Percentiles rank a stretch among this genome's conserved stretches.
phyloP scores from a whole-genome alignment of 2,888 invertebrate species.

The Acanthosoma haemorrhoidale region DNA sequence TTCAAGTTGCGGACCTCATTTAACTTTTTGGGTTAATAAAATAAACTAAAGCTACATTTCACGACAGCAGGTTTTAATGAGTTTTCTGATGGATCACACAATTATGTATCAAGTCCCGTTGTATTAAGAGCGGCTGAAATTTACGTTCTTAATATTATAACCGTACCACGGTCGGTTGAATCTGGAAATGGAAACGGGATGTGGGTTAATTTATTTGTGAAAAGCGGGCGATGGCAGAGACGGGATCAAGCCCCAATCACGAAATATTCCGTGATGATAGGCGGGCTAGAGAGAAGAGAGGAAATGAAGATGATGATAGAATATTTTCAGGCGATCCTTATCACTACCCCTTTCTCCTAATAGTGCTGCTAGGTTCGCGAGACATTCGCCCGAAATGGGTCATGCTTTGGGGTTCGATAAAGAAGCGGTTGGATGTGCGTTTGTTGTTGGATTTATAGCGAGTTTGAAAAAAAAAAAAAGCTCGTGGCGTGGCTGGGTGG shows the following conservation, averaged over 20 bases:
- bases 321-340: constrained; percentile 5
- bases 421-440: too few species aligned
- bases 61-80: too few species aligned
- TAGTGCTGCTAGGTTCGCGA: neutral
- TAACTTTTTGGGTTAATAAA: too few species aligned
- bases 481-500: neutral
- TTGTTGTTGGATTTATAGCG: neutral
- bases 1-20: too few species aligned
- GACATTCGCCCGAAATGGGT: neutral
- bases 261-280: constrained; percentile 10
- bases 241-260: neutral
- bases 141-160: too few species aligned
- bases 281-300: neutral
- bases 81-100: too few species aligned
- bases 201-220: constrained; percentile 1
- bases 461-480: neutral
- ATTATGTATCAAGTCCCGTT: too few species aligned
- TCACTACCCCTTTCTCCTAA: neutral
- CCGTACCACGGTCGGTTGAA: neutral
- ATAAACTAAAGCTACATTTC: too few species aligned
- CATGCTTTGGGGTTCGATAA: too few species aligned
- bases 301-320: constrained; percentile 2
- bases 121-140: too few species aligned
- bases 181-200: neutral
- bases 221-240: neutral